Percentiles rank a stretch among this genome's conserved stretches.
Evolutionary conservation across 2,888 invertebrate genomes (phyloP).

Genomic region (Pheosia tremula): DNA sequence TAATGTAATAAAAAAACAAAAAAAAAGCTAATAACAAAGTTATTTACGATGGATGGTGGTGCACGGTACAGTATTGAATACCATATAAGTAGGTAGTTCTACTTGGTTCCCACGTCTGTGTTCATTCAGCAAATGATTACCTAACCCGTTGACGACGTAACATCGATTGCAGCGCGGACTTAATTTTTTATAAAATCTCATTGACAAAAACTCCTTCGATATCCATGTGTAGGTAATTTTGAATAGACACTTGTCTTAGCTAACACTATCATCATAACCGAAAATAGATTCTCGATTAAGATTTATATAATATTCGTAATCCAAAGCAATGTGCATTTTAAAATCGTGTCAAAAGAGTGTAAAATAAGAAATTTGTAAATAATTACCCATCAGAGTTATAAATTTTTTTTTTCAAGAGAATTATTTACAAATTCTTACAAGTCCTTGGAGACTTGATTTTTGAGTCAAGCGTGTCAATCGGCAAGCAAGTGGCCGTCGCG

Average conservation of each 20-base stretch:
- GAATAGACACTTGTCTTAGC: slow-evolving; percentile 21
- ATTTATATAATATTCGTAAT: too few species aligned
- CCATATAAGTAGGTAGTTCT: slow-evolving; percentile 11
- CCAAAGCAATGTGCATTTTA: too few species aligned
- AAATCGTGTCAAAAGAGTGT: too few species aligned
- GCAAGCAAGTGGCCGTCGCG: neutral
- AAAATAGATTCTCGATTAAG: neutral
- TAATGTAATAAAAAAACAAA: too few species aligned
- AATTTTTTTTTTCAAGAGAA: too few species aligned
- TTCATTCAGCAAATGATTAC: slow-evolving; percentile 56
- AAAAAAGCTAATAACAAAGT: neutral
- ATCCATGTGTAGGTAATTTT: slow-evolving; percentile 24
- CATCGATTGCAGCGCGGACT: slow-evolving; percentile 41
- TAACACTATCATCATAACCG: neutral
- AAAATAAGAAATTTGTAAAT: too few species aligned
- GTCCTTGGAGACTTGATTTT: neutral
- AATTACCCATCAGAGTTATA: too few species aligned
- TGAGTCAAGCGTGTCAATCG: neutral
- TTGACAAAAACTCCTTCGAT: slow-evolving; percentile 48
- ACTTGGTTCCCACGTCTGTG: slow-evolving; percentile 47
- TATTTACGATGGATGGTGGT: neutral
- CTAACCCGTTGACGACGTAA: slow-evolving; percentile 50
- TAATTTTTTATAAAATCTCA: slow-evolving; percentile 58
- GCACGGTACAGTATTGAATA: slow-evolving; percentile 9
- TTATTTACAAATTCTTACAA: neutral